phyloP scores from a whole-genome alignment of 2,888 invertebrate genomes.

The Gonocerus acuteangulatus region DNA sequence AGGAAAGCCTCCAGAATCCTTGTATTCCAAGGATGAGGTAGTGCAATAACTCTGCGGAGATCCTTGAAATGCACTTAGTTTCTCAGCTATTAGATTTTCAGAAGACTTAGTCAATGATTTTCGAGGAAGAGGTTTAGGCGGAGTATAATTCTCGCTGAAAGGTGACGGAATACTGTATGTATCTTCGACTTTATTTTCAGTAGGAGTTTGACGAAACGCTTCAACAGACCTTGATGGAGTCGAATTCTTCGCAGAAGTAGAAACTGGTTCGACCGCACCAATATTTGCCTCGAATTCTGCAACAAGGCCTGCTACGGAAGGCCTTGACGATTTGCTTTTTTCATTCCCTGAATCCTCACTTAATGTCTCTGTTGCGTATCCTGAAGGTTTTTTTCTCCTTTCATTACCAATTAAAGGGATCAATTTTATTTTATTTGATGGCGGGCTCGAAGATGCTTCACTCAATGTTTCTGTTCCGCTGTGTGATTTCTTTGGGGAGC shows the following conservation, averaged over 20 bases:
- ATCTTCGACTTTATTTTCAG: background rate
- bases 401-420: conserved; percentile 5
- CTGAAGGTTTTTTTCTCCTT: conserved; percentile 18
- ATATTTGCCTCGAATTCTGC: background rate
- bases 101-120: background rate
- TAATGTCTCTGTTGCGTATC: conserved; percentile 20
- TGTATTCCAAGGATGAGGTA: conserved; percentile 31
- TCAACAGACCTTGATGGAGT: background rate
- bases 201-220: background rate
- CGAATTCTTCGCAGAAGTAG: background rate
- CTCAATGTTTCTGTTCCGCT: conserved; percentile 18
- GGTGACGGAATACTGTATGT: background rate
- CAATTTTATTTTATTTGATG: conserved; percentile 16
- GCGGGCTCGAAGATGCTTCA: background rate
- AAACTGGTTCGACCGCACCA: background rate
- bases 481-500: background rate
- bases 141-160: background rate
- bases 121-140: background rate
- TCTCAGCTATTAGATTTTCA: background rate
- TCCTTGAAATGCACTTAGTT: background rate
- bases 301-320: background rate
- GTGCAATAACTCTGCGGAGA: conserved; percentile 27
- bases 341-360: conserved; percentile 15
- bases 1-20: conserved; percentile 27
- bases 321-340: background rate